A percentile compares a stretch with the other conserved stretches of the same genome.
phyloP scores from a whole-genome alignment of 2,888 invertebrate species.

The Tipula helvola region DNA sequence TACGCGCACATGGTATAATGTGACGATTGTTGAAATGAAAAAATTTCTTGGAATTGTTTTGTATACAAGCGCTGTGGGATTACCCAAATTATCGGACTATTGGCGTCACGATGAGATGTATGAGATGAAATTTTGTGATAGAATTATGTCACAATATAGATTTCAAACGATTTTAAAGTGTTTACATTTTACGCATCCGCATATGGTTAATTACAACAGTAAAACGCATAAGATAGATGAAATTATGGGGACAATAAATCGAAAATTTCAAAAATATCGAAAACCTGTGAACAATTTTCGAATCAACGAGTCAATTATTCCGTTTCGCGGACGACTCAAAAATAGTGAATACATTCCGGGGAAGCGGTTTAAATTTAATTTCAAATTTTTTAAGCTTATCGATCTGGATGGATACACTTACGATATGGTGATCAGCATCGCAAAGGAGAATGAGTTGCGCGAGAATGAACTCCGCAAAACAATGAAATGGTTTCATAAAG shows the following conservation, averaged over 20 bases:
- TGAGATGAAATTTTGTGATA: not conserved
- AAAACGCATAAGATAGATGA: not conserved
- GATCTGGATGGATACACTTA: not conserved
- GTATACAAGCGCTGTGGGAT: not conserved
- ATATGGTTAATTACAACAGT: not conserved
- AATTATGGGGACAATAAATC: not conserved
- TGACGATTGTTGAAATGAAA: not conserved
- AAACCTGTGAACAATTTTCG: not conserved
- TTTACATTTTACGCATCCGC: not conserved
- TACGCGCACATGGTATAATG: not conserved
- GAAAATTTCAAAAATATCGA: not conserved
- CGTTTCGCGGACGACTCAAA: not conserved
- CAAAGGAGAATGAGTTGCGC: not conserved
- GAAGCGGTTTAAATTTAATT: not conserved
- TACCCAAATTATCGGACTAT: not conserved
- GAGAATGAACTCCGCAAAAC: not conserved
- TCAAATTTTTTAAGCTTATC: not conserved
- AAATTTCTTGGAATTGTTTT: not conserved
- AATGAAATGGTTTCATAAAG: not conserved
- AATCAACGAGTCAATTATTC: not conserved
- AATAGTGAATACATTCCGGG: not conserved
- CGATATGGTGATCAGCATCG: not conserved
- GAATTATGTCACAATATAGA: not conserved
- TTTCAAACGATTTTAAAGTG: not conserved
- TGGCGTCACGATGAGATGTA: not conserved